These are phyloP conservation scores for Hippocampus mohnikei DNA, from an alignment of 2,113 vertebrate species.

Conservation along the genomic window DNA sequence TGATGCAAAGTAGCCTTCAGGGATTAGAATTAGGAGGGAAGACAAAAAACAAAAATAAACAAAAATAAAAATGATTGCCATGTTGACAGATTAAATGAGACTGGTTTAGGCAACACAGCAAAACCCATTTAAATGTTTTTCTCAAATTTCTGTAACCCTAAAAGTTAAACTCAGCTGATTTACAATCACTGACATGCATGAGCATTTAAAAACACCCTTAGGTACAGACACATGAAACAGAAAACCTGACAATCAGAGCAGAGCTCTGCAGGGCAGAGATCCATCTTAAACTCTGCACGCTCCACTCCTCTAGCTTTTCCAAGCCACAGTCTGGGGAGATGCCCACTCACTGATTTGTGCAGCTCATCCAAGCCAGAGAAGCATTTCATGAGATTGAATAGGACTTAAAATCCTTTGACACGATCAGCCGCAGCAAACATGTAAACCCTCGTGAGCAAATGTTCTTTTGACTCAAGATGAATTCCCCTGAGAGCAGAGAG, in stretches of 20 bases:
- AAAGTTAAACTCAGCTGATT: slow-evolving; percentile 8
- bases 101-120: slow-evolving; percentile 9
- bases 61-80: not conserved
- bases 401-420: slow-evolving; percentile 23
- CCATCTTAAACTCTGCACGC: slow-evolving; percentile 54
- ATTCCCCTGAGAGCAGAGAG: slow-evolving; percentile 32
- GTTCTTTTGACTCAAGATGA: slow-evolving; percentile 20
- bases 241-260: slow-evolving; percentile 33
- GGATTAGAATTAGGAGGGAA: slow-evolving; percentile 12
- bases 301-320: slow-evolving; percentile 38
- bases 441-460: slow-evolving; percentile 9
- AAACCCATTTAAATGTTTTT: not conserved
- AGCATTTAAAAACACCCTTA: not conserved
- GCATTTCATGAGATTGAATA: slow-evolving; percentile 34
- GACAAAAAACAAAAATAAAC: not conserved
- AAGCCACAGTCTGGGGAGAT: slow-evolving; percentile 53
- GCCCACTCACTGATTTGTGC: slow-evolving; percentile 55
- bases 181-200: not conserved
- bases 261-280: slow-evolving; percentile 39
- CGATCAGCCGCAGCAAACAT: slow-evolving; percentile 28
- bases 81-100: not conserved
- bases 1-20: slow-evolving; percentile 42
- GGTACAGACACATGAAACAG: slow-evolving; percentile 26
- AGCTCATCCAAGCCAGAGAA: slow-evolving; percentile 44
- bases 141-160: not conserved